Percentiles rank a stretch among this genome's conserved stretches.
Conservation (phyloP, 2,113 vertebrate genomes). For the Pseudorasbora parva region DNA sequence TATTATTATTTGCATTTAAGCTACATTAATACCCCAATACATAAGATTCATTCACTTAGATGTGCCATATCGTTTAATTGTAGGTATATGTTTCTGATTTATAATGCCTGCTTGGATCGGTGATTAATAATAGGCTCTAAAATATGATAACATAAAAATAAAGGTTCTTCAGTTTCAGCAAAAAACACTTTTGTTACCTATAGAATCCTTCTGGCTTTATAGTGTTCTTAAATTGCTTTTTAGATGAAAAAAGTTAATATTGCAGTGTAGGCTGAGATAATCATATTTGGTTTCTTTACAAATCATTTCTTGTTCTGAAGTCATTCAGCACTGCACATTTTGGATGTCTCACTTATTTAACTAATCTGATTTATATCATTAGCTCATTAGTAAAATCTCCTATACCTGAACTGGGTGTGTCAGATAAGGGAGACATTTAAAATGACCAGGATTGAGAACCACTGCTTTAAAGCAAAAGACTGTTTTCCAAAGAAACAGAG, state of each 20-base stretch:
- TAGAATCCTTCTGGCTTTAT: not conserved
- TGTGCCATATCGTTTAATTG: not conserved
- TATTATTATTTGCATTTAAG: not conserved
- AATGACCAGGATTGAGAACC: not conserved
- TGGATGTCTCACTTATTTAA: slow-evolving; percentile 7
- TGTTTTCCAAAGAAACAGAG: not conserved
- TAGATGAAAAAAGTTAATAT: not conserved
- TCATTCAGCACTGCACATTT: not conserved
- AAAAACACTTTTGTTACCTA: not conserved
- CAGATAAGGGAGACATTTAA: slow-evolving; percentile 16
- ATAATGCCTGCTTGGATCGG: not conserved
- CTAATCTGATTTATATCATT: not conserved
- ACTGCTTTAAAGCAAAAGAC: not conserved
- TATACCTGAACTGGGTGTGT: slow-evolving; percentile 19
- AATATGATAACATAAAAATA: not conserved
- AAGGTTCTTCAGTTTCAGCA: not conserved
- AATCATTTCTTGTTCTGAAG: not conserved
- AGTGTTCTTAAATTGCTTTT: not conserved
- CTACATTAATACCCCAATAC: not conserved
- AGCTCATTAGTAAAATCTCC: not conserved
- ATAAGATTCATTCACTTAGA: not conserved
- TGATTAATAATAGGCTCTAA: not conserved
- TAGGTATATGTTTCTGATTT: not conserved
- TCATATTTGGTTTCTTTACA: not conserved
- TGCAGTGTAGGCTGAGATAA: not conserved